Conservation (phyloP, 2,888 invertebrate species). For the Perizoma flavofasciatum region DNA sequence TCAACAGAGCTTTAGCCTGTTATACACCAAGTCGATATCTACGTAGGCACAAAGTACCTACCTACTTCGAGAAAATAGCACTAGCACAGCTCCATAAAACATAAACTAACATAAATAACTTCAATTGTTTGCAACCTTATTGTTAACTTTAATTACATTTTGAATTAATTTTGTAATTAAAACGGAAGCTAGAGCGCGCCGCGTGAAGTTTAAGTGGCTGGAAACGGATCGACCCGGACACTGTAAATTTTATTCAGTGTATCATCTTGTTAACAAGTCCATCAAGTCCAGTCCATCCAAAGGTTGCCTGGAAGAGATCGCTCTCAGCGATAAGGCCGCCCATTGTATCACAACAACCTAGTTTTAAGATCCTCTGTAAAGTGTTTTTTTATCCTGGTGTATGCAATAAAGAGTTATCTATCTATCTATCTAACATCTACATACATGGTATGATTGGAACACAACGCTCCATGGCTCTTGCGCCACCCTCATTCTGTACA, state of each 20-base stretch:
- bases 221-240: constrained; percentile 78
- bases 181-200: constrained; percentile 84
- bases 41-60: not conserved
- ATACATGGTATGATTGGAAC: no score
- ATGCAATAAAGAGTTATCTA: no score
- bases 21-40: not conserved
- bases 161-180: constrained; percentile 85
- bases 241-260: constrained; percentile 1
- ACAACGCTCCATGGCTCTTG: no score
- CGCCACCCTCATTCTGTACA: no score
- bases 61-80: constrained; percentile 54
- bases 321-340: no score
- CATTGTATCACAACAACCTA: no score
- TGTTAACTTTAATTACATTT: constrained; percentile 85
- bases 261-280: not conserved
- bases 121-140: constrained; percentile 85
- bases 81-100: constrained; percentile 73
- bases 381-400: no score
- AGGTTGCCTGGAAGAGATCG: no score
- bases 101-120: constrained; percentile 85
- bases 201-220: constrained; percentile 84
- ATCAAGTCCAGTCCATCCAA: no score
- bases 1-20: constrained; percentile 73
- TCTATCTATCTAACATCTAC: no score
- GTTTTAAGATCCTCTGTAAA: no score